Base-by-base conservation (phyloP, 2,888 invertebrate species). In the Lasioglossum malachurum region DNA sequence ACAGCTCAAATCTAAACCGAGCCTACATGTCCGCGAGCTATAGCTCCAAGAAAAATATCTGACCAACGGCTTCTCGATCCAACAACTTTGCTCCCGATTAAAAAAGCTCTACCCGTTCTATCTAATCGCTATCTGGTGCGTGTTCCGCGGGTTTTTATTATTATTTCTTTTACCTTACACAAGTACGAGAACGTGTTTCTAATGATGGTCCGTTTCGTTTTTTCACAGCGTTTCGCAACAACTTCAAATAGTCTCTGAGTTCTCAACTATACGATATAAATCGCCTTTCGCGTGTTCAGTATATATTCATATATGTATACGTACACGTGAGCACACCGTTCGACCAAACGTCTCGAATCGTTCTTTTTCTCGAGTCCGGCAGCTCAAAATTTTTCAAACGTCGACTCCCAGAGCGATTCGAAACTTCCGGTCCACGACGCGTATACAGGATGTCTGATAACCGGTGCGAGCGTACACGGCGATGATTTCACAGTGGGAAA, bases 141-240 rank as follows among this genome's bases (percentile, higher is more conserved):
- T 72, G 53, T 82, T 80, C 85, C 64, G 53, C 82, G 80, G 83
- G 44, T 53, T 2, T 49, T 19, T 46, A 16, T 46, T 16, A 16
- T 16, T 46, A 19, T 46, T 19, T 53, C 41, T 44, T 41, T 73
- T 89, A 82, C 83, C 72, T 83, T 83, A 82, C 53, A 75, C 87
- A 35, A 38, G 53, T 86, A 90, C 89, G 87, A 88, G 88, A 88
- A 77, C 82, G 85, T 69, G 69, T 87, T 88, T 90, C 93, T 91
- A 92, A 91, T 85, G 93, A 91, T 94, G 93, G 93, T 94, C 93
- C 94, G 92, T 93, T 90, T 92, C 91, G 87, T 90, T 71, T 44
- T 44, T 23, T 93, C 93, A 93, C 94, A 93, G 93, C 93, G 86
- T 92, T 91, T 90, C 35, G 23, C 92, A 92, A 91, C 91, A 92